Evolutionary conservation across 2,888 invertebrate genomes (phyloP), one percentile per base, ranked within the genome.

Genomic region (Perizoma affinitatum): DNA sequence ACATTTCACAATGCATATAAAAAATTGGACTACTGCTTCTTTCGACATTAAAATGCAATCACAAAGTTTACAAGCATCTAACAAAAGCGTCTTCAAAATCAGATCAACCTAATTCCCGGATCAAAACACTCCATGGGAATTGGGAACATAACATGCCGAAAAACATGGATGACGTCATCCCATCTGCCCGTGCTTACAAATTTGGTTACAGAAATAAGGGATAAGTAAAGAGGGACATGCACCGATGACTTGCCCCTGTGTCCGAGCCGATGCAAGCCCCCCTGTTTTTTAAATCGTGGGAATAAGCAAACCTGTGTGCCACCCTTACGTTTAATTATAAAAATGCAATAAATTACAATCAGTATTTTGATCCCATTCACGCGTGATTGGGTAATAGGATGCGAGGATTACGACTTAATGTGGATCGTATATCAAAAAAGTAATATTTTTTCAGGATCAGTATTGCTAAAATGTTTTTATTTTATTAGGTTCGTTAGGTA

Each of bases 331-430:
- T 88, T 85, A 87, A 87, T 70, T 70, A 69, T 88, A 84, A 82
- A 79, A 83, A 79, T 80, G 84, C 86, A 83, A 90, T 90, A 90
- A 88, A 87, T 90, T 85, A 85, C 80, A 89, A 88, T 88, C 85
- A 84, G 82, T 84, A 84, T 88, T 87, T 86, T 84, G 84, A 86
- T 86, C 78, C 73, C 70, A 75, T 84, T 82, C 80, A 82, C 75
- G 83, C 79, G 65, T 79, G 83, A 86, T 87, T 84, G 75, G 80
- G 76, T 76, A 73, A 80, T 82, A 78, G 72, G 78, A 82, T 80
- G 76, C 79, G 73, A 68, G 76, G 68, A 72, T 76, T 6, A 6
- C 1, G 73, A 72, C 51, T 64, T 67, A 5, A 5, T 42, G 10
- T 22, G 22, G 38, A 7, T 38, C 38, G 38, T 38, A 22, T 22